Conservation (phyloP, 2,113 vertebrate species). For the Capreolus pygargus region DNA sequence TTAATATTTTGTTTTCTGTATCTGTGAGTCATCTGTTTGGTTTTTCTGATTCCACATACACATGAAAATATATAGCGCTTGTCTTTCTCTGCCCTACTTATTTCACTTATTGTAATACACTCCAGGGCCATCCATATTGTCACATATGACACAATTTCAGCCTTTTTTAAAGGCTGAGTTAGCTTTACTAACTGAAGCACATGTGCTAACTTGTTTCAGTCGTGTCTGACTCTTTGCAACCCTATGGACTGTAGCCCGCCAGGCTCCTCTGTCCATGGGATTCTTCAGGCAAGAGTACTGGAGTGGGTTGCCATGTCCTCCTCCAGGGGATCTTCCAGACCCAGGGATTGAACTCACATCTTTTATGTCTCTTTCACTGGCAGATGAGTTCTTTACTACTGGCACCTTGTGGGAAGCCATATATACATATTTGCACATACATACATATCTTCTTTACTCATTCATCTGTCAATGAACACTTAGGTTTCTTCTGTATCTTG, state of each 20-base stretch:
- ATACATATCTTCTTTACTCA: not conserved
- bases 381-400: not conserved
- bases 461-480: not conserved
- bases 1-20: not conserved
- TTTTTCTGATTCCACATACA: not conserved
- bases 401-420: not conserved
- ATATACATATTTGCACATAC: not conserved
- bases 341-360: rapidly evolving
- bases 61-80: not conserved
- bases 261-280: not conserved
- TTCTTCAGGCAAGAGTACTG: not conserved
- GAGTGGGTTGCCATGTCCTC: not conserved
- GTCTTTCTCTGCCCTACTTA: not conserved
- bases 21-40: not conserved
- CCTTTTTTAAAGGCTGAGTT: not conserved
- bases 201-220: not conserved
- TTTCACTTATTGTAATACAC: not conserved
- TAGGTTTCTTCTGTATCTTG: not conserved
- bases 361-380: not conserved
- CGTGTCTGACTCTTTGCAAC: not conserved
- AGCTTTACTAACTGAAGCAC: not conserved
- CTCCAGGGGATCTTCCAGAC: not conserved
- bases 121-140: not conserved
- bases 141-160: not conserved
- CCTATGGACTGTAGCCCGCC: not conserved